Evolutionary conservation across 2,113 vertebrate species (phyloP).

Genomic region (Rostratula benghalensis): DNA sequence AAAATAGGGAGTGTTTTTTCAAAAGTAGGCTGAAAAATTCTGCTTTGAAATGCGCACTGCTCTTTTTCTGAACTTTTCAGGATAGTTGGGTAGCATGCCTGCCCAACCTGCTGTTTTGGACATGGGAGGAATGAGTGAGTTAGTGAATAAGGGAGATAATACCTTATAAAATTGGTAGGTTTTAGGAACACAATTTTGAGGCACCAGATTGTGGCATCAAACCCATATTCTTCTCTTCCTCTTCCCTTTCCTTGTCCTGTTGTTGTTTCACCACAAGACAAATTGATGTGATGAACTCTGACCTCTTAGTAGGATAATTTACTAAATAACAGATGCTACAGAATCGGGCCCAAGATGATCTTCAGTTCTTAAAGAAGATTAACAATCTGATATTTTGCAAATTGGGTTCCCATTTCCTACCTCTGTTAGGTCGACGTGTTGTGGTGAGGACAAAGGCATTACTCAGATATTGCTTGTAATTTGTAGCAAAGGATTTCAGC

Average conservation of each 20-base stretch:
- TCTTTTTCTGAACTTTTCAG: not conserved
- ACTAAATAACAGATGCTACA: conserved; percentile 22
- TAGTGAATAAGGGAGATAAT: not conserved
- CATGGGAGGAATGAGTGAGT: conserved; percentile 23
- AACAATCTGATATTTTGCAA: not conserved
- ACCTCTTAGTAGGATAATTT: not conserved
- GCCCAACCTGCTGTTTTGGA: not conserved
- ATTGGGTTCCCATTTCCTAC: not conserved
- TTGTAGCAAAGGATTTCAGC: not conserved
- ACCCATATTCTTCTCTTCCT: not conserved
- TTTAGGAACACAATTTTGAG: not conserved
- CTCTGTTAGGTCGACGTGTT: accelerated
- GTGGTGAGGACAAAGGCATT: not conserved
- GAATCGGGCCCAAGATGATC: not conserved
- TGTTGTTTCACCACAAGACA: not conserved
- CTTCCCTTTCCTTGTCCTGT: not conserved
- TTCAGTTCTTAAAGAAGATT: conserved; percentile 11
- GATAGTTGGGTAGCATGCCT: not conserved
- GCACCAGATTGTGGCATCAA: accelerated
- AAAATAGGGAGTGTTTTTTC: not conserved
- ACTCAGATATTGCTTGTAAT: not conserved
- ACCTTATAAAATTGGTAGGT: not conserved
- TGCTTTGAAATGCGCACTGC: not conserved
- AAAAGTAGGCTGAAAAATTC: not conserved
- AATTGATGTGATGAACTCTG: not conserved